Evolutionary conservation across 2,113 vertebrate species (phyloP), one percentile per base, ranked within the genome.

Genomic region (Dromiciops gliroides): DNA sequence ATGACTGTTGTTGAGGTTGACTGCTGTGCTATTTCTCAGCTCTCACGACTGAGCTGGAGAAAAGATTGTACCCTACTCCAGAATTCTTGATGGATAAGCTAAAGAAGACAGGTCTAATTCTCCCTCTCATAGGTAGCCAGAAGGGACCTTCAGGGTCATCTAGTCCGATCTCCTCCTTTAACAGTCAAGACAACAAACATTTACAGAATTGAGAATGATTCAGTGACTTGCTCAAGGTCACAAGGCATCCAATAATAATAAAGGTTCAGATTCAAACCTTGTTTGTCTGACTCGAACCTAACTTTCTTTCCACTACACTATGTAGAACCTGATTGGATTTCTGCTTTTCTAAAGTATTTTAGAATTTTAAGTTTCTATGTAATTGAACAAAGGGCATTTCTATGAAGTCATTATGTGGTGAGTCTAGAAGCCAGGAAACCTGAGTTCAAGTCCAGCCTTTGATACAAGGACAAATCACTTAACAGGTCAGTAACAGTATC

Each of bases 1-100:
- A 51, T 95, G 8, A 92, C n/a, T 47, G 49, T n/a, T n/a, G n/a
- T n/a, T n/a, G n/a, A n/a, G n/a, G 52, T 89, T 90, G 88, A 91
- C 52, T 48, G 25, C 26, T 75, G 5, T 44, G 49, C 10, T 95
- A 91, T 89, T 48, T 50, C 83, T 48, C 50, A 49, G 0, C 24
- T 95, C 91, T 92, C 53, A 60, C 47, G 47, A 75, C 26, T 50
- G 50, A 24, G 1, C 6, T 53, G 31, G 37, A 37, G 90, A 93
- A 95, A 92, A 50, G 26, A 95, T n/a, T 9, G 7, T 52, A 93
- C 22, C 6, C 26, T 51, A 24, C 23, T 56, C 1, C 1, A 50
- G 94, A 23, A 14, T 7, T 48, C 31, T 26, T 50, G 75, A 60
- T 25, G 91, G 48, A 91, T 8, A 48, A 10, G 88, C 60, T 89